Conservation (phyloP, 2,888 invertebrate genomes). For the Unio pictorum region DNA sequence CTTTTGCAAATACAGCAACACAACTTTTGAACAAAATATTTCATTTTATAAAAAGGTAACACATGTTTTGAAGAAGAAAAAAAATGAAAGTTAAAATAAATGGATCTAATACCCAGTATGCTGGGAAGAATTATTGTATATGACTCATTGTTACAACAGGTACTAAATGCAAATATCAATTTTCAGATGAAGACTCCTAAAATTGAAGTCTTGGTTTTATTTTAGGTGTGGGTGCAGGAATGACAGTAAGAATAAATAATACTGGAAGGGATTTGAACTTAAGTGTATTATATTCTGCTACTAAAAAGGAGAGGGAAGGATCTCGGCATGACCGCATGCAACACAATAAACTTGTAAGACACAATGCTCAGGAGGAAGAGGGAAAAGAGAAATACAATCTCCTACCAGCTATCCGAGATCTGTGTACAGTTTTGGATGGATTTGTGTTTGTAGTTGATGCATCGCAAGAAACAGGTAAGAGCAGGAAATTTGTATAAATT, state of each 20-base stretch:
- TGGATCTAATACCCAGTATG: no score
- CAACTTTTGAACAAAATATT: no score
- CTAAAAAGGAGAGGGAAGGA: conserved; percentile 47
- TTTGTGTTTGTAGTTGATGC: conserved; percentile 68
- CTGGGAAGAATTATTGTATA: no score
- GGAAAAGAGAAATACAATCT: conserved; percentile 46
- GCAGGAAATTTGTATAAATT: conserved; percentile 31
- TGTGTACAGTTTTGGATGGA: conserved; percentile 64
- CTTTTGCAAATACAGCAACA: no score
- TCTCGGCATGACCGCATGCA: conserved; percentile 34
- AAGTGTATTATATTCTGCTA: conserved; percentile 57
- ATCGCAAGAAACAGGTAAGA: conserved; percentile 17
- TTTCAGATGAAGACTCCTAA: not conserved
- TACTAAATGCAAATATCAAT: not conserved
- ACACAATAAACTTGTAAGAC: conserved; percentile 46
- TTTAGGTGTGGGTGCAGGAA: conserved; percentile 60
- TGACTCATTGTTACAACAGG: no score
- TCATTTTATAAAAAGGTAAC: no score
- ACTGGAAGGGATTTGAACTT: conserved; percentile 48
- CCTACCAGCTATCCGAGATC: conserved; percentile 57
- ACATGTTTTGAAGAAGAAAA: no score
- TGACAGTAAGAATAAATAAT: conserved; percentile 47
- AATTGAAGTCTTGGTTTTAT: not conserved
- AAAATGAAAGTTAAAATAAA: no score
- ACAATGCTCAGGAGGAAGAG: conserved; percentile 15